These are phyloP conservation scores for Cavia aperea DNA, from an alignment of 2,113 vertebrate species.

Conservation along the genomic window DNA sequence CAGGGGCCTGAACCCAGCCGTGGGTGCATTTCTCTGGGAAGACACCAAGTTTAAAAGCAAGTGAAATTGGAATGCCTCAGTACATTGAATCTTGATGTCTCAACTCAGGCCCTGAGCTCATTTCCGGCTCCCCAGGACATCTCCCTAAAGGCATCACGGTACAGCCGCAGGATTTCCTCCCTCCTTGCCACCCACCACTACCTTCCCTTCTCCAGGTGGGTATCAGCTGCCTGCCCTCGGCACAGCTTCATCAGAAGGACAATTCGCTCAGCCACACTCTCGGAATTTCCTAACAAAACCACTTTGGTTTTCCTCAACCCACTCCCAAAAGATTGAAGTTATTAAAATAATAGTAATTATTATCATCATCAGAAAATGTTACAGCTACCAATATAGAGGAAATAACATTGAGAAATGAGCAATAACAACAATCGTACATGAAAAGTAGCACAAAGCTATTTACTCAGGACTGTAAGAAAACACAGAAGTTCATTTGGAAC, in stretches of 20 bases:
- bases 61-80: neutral
- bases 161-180: neutral
- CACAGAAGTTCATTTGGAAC: neutral
- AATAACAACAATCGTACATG: neutral
- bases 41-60: neutral
- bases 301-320: neutral
- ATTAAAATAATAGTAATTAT: neutral
- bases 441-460: neutral
- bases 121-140: neutral
- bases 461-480: neutral
- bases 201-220: neutral
- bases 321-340: conserved; percentile 6
- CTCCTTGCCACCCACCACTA: neutral
- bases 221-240: neutral
- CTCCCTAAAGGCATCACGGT: neutral
- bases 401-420: neutral
- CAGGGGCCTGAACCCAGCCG: neutral
- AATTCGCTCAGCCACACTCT: neutral
- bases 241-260: neutral
- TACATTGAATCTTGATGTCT: neutral
- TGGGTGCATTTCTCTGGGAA: neutral
- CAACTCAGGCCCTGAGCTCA: neutral
- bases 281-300: neutral
- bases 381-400: neutral
- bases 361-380: neutral